Conservation (phyloP, 2,888 invertebrate species). For the Lycaena phlaeas region DNA sequence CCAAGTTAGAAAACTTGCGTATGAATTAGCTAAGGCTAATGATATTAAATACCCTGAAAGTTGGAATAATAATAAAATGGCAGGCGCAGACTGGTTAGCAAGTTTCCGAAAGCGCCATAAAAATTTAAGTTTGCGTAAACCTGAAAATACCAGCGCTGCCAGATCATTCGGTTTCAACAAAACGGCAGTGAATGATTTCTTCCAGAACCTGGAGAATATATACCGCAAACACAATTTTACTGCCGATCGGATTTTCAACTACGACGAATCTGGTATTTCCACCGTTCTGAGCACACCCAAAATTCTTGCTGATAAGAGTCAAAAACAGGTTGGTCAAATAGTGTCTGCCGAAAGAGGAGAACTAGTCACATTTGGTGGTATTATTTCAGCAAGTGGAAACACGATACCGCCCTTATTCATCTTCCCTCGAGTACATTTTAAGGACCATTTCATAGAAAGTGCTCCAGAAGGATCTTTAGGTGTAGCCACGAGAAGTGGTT, state of each 20-base stretch:
- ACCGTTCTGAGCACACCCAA: slow-evolving; percentile 13
- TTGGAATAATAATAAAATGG: slow-evolving; percentile 21
- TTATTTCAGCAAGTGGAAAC: slow-evolving; percentile 28
- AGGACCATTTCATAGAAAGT: slow-evolving; percentile 21
- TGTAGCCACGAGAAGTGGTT: slow-evolving; percentile 17
- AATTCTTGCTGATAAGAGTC: slow-evolving; percentile 9
- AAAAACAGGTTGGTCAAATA: slow-evolving; percentile 29
- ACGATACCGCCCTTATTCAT: slow-evolving; percentile 32
- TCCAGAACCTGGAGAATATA: slow-evolving; percentile 7
- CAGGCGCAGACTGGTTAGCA: slow-evolving; percentile 29
- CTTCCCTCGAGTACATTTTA: slow-evolving; percentile 22
- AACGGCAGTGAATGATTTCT: slow-evolving; percentile 20
- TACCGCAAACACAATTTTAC: background rate
- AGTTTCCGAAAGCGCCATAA: slow-evolving; percentile 24
- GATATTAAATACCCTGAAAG: slow-evolving; percentile 11
- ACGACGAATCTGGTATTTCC: slow-evolving; percentile 20
- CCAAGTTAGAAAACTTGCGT: slow-evolving; percentile 17
- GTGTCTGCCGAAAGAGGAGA: slow-evolving; percentile 33
- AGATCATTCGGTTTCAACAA: slow-evolving; percentile 32
- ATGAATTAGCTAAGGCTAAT: slow-evolving; percentile 13
- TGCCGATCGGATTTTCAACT: slow-evolving; percentile 12
- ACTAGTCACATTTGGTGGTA: slow-evolving; percentile 32
- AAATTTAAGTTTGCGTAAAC: slow-evolving; percentile 21
- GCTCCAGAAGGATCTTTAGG: slow-evolving; percentile 20
- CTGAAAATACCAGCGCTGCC: slow-evolving; percentile 26